These are phyloP conservation scores for Charina bottae DNA, from an alignment of 2,113 vertebrate genomes.

Conservation along the genomic window DNA sequence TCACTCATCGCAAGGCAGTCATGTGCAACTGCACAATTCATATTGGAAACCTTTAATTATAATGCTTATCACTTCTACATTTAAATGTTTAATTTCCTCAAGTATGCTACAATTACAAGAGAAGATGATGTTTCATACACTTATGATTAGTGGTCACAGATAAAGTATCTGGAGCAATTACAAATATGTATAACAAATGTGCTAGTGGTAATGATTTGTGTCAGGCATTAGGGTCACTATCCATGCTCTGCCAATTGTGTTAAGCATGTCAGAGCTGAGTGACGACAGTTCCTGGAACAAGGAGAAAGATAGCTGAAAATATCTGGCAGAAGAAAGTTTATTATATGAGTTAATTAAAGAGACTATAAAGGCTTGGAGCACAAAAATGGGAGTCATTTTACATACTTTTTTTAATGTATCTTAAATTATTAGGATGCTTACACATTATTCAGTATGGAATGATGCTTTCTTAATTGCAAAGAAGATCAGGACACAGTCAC, in stretches of 20 bases:
- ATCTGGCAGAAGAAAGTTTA: conserved; percentile 23
- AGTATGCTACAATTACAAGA: conserved; percentile 26
- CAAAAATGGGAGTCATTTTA: background rate
- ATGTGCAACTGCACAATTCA: background rate
- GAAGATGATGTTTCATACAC: conserved; percentile 12
- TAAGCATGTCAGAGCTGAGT: background rate
- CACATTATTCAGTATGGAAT: background rate
- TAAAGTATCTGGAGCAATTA: conserved; percentile 27
- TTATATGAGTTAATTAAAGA: conserved; percentile 22
- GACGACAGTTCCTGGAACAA: background rate
- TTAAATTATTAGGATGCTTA: background rate
- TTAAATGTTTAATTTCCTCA: conserved; percentile 50
- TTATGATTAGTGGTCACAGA: background rate
- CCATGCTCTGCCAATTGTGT: background rate
- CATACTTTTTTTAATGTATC: background rate
- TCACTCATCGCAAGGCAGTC: background rate
- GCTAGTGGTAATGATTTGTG: conserved; percentile 28
- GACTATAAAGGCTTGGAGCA: conserved; percentile 6
- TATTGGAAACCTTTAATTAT: conserved; percentile 21
- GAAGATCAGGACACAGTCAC: background rate
- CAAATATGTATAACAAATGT: conserved; percentile 36
- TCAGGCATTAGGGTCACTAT: conserved; percentile 29
- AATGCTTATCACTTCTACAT: background rate
- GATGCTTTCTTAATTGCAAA: conserved; percentile 10
- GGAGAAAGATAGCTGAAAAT: background rate